phyloP scores from a whole-genome alignment of 2,797 vertebrate species.

The Eulemur mongoz region DNA sequence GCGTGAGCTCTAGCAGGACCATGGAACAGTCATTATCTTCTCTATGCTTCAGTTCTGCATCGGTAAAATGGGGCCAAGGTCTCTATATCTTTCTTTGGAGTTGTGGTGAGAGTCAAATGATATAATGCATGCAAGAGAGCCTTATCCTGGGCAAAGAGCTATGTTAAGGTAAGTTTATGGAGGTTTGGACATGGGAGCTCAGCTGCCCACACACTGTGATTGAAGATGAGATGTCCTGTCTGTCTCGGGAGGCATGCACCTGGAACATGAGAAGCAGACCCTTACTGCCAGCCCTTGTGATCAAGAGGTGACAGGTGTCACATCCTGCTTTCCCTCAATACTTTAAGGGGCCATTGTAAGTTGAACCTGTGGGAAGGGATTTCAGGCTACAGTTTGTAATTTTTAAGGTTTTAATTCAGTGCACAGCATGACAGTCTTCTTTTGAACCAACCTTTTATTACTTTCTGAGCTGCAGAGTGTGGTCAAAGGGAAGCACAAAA shows the following conservation, averaged over 20 bases:
- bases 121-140: background rate
- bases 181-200: background rate
- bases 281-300: background rate
- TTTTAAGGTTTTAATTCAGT: conserved; percentile 35
- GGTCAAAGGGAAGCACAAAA: background rate
- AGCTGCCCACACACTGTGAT: background rate
- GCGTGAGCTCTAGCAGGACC: background rate
- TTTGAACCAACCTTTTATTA: background rate
- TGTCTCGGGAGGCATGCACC: background rate
- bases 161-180: background rate
- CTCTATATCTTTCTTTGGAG: background rate
- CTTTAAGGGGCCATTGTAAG: background rate
- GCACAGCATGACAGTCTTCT: conserved; percentile 31
- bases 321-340: background rate
- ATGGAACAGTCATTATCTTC: background rate
- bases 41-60: background rate
- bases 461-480: background rate
- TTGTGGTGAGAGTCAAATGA: background rate
- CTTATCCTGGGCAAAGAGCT: background rate
- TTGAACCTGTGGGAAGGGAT: background rate
- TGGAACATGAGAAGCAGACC: background rate
- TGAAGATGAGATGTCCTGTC: background rate
- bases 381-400: background rate
- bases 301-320: background rate
- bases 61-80: background rate